Conservation (phyloP, 2,797 vertebrate species). For the Gobionotothen gibberifrons region DNA sequence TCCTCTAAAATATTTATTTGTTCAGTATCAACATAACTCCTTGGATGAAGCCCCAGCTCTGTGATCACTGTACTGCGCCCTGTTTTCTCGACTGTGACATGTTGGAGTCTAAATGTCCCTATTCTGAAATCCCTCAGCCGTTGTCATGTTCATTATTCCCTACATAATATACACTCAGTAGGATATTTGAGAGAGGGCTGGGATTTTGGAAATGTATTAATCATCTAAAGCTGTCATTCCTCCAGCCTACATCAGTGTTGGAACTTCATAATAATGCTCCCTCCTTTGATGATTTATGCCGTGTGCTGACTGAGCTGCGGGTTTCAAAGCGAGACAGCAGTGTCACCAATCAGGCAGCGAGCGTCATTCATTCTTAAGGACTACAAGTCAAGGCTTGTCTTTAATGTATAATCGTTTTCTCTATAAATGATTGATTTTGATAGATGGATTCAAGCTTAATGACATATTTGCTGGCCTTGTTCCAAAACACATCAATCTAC, state of each 20-base stretch:
- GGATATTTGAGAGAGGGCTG: background rate
- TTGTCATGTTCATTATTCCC: constrained; percentile 28
- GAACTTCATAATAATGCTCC: background rate
- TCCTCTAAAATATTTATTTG: constrained; percentile 48
- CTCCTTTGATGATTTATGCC: constrained; percentile 10
- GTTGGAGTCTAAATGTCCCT: constrained; percentile 14
- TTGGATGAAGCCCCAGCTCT: constrained; percentile 29
- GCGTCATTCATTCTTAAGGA: background rate
- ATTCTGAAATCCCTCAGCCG: constrained; percentile 24
- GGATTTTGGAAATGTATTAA: background rate
- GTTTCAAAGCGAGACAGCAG: constrained; percentile 11
- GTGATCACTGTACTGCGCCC: constrained; percentile 23
- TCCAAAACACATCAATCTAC: background rate
- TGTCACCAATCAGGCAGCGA: background rate
- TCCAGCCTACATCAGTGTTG: background rate
- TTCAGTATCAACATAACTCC: constrained; percentile 46
- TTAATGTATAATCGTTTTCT: background rate
- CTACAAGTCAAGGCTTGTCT: background rate
- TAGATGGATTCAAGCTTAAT: background rate
- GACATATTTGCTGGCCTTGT: background rate
- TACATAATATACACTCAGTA: constrained; percentile 4
- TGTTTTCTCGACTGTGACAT: constrained; percentile 36
- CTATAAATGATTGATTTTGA: background rate
- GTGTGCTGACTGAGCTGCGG: constrained; percentile 6
- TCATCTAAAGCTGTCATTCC: background rate